Base-by-base conservation (phyloP, 2,797 vertebrate species). In the Catharus ustulatus region DNA sequence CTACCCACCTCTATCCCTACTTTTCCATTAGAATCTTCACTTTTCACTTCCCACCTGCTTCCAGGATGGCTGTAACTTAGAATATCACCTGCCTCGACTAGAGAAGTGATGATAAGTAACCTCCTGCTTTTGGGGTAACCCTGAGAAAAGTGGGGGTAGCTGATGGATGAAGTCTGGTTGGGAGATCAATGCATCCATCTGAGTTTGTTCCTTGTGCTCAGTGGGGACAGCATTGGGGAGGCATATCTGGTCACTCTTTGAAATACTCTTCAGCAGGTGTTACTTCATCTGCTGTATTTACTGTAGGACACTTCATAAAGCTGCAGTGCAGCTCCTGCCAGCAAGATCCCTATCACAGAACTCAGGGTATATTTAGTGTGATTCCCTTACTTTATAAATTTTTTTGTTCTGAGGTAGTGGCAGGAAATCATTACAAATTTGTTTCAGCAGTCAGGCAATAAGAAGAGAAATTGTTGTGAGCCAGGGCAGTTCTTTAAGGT, bases 291-390 rank as follows among this genome's bases (percentile, higher is more conserved):
- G 40, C 45, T 71, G 11, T 13, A n/a, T 27, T 29, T 49, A 10
- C 46, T 52, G 15, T 29, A 72, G 52, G 24, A 75, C 27, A 34
- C 24, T 45, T 45, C 5, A 15, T 15, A 87, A 90, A 86, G 64
- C 76, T 43, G 45, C 68, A 66, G 26, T 21, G 42, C 59, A 64
- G 38, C 17, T 88, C 43, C 32, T 18, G 9, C 20, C 74, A 73
- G 64, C 0, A 0, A 22, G 7, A 71, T 20, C 19, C 43, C 21
- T 75, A 11, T 15, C 15, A 26, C 26, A 45, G 0, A 0, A 30
- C 26, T 64, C 36, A 29, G 23, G 34, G 11, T 48, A 15, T 11
- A 11, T 61, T 43, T 48, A 29, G 22, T 30, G 30, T 30, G 15
- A 62, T 43, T 78, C n/a, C 6, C 29, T 84, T 76, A 45, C 30